Conservation (phyloP, 2,888 invertebrate species). For the Spatulosminthurus flaviceps region DNA sequence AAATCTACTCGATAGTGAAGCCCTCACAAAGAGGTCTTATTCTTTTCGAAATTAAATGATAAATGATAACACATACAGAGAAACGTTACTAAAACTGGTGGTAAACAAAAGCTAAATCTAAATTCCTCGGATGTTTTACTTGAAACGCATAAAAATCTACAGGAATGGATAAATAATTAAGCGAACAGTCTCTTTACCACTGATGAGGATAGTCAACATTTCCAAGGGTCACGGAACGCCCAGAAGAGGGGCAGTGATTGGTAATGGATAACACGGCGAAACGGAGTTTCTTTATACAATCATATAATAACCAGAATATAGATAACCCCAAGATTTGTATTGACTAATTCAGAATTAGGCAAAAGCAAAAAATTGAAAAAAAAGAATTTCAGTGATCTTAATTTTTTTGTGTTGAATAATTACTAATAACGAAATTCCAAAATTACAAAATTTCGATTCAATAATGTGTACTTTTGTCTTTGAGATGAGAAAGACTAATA, state of each 20-base stretch:
- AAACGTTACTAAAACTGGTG: not conserved
- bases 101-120: not conserved
- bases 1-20: not conserved
- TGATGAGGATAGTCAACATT: slow-evolving; percentile 37
- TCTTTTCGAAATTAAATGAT: not conserved
- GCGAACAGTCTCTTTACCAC: slow-evolving; percentile 40
- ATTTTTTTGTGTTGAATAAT: not conserved
- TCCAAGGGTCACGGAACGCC: slow-evolving; percentile 45
- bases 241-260: slow-evolving; percentile 39
- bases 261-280: slow-evolving; percentile 20
- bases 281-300: slow-evolving; percentile 36
- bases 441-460: slow-evolving; percentile 9
- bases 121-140: not conserved
- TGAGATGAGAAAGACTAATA: slow-evolving; percentile 44
- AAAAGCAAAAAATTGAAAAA: slow-evolving; percentile 18
- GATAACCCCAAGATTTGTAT: slow-evolving; percentile 22
- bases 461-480: slow-evolving; percentile 7
- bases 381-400: slow-evolving; percentile 1
- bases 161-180: slow-evolving; percentile 40
- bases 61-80: not conserved
- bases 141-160: slow-evolving; percentile 13
- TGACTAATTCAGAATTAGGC: slow-evolving; percentile 29
- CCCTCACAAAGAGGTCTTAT: not conserved
- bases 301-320: slow-evolving; percentile 34
- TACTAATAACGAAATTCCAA: not conserved